Conservation (phyloP, 2,888 invertebrate genomes). For the Cantharis rufa region DNA sequence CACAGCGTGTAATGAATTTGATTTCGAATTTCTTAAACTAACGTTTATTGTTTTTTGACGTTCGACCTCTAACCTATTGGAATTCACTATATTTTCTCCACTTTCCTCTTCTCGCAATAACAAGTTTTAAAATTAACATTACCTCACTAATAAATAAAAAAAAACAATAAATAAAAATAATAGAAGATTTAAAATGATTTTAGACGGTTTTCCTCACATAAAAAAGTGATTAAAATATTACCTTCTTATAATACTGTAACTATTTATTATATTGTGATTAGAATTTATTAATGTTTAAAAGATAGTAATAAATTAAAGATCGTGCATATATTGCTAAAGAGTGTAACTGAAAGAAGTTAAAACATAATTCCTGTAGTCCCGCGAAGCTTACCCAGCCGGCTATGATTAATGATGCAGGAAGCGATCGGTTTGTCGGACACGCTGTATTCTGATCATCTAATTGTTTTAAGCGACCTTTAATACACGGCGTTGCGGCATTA, state of each 20-base stretch:
- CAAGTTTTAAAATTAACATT: not conserved
- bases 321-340: not conserved
- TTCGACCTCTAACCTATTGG: not conserved
- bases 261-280: not conserved
- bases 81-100: not conserved
- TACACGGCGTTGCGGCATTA: conserved; percentile 32
- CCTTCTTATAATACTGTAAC: not conserved
- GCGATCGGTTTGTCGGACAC: conserved; percentile 49
- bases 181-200: not conserved
- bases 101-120: not conserved
- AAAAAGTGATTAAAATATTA: conserved; percentile 3
- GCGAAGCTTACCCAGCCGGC: conserved; percentile 27
- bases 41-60: not conserved
- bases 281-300: conserved; percentile 6
- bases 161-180: not conserved
- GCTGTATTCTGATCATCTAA: conserved; percentile 46
- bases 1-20: not conserved
- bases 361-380: conserved; percentile 24
- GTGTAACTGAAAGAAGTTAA: conserved; percentile 3
- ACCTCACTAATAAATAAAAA: not conserved
- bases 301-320: conserved; percentile 24
- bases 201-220: not conserved
- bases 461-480: conserved; percentile 43
- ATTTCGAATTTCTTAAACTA: not conserved
- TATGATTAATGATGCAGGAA: conserved; percentile 52